Base-by-base conservation (phyloP, 1,140 invertebrate species). In the Popillia japonica region DNA sequence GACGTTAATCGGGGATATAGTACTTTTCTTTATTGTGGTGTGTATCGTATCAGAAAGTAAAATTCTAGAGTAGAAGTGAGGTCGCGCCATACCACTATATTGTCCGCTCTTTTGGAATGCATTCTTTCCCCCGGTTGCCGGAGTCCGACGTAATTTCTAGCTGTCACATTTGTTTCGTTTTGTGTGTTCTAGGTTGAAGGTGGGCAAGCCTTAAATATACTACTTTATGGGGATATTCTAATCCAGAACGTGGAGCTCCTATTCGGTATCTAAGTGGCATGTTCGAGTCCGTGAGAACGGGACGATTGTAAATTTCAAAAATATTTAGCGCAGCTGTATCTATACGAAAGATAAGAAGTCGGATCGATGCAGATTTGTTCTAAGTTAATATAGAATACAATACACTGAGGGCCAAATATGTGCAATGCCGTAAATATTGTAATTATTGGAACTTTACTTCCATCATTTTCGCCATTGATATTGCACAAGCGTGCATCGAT, bases 1-100 rank as follows among this genome's bases (percentile, higher is more conserved):
- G 61, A 68, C 61, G 61, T 68, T 68, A 68, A 68, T 68, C 61
- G 61, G 22, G 61, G 9, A 68, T 68, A 68, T 68, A 68, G 61
- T 68, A 68, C 61, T 22, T 68, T 27, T 68, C 11, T 68, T 68
- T 68, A 68, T 68, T 68, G 61, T 68, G 27, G 17, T 20, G 61
- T 3, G 27, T 68, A 23, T 34, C 61, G 61, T 20, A 27, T 68
- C 48, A n/a, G 48, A 55, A 55, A 55, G 48, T 55, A 55, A 55
- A 55, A 14, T 55, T 17, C 14, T 55, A 17, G 6, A 55, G 48
- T 55, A 7, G 48, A 17, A 55, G 17, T 34, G 27, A 34, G 27
- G 27, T 34, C 27, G 27, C 27, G 27, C 27, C 27, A 2, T 34
- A 4, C n/a, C 27, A 34, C 27, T 34, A 34, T 34, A 34, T 34